phyloP scores from a whole-genome alignment of 2,113 vertebrate genomes.

The Lonchura striata region DNA sequence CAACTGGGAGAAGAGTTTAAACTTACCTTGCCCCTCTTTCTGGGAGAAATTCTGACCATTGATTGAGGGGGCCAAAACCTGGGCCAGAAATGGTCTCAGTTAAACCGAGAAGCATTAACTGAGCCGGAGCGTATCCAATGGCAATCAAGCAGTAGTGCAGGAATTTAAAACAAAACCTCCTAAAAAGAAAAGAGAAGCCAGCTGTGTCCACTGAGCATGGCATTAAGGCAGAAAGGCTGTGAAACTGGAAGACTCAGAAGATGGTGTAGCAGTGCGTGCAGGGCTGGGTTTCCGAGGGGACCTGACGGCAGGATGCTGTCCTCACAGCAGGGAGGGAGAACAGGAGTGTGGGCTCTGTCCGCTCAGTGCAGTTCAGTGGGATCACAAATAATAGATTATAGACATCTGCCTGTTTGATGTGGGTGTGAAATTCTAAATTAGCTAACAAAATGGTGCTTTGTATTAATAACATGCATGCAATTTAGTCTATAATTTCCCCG shows the following conservation, averaged over 20 bases:
- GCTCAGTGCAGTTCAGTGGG: background rate
- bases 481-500: constrained; percentile 33
- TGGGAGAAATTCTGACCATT: background rate
- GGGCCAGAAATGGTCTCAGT: background rate
- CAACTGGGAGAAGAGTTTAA: background rate
- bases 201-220: constrained; percentile 39
- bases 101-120: background rate
- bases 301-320: background rate
- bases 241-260: background rate
- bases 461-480: constrained; percentile 49
- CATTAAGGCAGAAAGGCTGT: background rate
- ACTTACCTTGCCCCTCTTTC: background rate
- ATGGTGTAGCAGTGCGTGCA: background rate
- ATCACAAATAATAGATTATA: constrained; percentile 60
- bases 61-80: background rate
- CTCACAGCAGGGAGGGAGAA: background rate
- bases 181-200: constrained; percentile 25
- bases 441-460: constrained; percentile 59
- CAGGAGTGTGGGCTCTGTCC: background rate
- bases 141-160: background rate
- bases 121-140: background rate
- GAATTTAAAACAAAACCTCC: constrained; percentile 11
- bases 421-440: constrained; percentile 62
- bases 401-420: constrained; percentile 60
- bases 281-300: constrained; percentile 16